These are phyloP conservation scores for Onchidella celtica DNA, from an alignment of 2,888 invertebrate species.

Conservation along the genomic window DNA sequence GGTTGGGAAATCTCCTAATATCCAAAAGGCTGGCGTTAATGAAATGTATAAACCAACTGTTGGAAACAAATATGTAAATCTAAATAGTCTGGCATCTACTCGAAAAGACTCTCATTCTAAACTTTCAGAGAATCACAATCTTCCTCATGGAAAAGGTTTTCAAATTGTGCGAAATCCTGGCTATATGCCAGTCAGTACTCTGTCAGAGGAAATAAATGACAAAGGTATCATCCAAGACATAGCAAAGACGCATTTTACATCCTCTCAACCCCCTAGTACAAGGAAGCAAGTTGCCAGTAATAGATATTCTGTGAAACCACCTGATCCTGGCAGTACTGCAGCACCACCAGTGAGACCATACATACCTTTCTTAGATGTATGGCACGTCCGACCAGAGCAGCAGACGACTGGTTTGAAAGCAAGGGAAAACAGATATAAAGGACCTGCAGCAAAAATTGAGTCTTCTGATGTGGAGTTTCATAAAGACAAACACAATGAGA, in stretches of 20 bases:
- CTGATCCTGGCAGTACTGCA: neutral
- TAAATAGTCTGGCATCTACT: neutral
- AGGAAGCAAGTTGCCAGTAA: neutral
- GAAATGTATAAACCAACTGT: neutral
- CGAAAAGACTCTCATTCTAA: too few relatives aligned
- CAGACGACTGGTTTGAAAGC: too few relatives aligned
- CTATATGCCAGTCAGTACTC: neutral
- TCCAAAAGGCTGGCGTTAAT: neutral
- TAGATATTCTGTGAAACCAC: neutral
- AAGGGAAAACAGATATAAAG: too few relatives aligned
- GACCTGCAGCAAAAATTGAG: neutral
- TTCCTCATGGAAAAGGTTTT: neutral
- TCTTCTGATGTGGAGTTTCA: too few relatives aligned
- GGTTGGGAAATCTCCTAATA: neutral
- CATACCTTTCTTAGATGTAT: slow-evolving; percentile 2
- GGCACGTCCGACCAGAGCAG: too few relatives aligned
- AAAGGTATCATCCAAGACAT: neutral
- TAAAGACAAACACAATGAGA: neutral
- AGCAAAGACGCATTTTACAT: too few relatives aligned
- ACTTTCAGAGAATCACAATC: too few relatives aligned
- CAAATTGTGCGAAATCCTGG: neutral
- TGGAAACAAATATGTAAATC: slow-evolving; percentile 6
- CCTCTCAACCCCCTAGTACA: too few relatives aligned
- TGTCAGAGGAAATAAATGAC: neutral
- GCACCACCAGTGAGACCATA: neutral